Evolutionary conservation across 2,888 invertebrate genomes (phyloP).

Genomic region (Lagria hirta): DNA sequence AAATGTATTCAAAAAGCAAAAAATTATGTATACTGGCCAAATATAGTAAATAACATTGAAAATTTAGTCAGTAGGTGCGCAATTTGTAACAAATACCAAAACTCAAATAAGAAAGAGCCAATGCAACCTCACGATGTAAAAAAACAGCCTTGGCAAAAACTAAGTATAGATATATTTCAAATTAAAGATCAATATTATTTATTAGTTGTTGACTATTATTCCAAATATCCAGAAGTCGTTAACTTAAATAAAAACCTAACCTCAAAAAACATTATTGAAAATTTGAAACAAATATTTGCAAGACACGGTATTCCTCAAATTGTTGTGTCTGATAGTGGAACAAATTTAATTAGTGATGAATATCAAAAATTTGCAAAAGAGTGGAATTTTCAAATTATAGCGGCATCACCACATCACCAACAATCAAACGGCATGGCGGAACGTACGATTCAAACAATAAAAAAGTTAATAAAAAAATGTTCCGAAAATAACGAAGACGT

Average conservation of each 20-base stretch:
- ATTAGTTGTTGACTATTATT: constrained; percentile 35
- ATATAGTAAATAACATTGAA: constrained; percentile 30
- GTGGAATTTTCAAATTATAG: constrained; percentile 15
- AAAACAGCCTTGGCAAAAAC: constrained; percentile 31
- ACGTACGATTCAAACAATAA: constrained; percentile 18
- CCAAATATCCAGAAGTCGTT: constrained; percentile 34
- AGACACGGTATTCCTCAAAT: constrained; percentile 11
- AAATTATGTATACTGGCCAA: constrained; percentile 34
- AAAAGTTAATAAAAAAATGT: constrained; percentile 17
- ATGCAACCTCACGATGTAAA: constrained; percentile 28
- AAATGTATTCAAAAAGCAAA: constrained; percentile 30
- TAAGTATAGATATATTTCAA: constrained; percentile 35
- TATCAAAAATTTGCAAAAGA: constrained; percentile 12
- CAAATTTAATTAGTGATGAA: constrained; percentile 13
- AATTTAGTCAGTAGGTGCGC: constrained; percentile 31
- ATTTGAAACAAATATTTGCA: constrained; percentile 32
- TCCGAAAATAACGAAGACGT: constrained; percentile 11
- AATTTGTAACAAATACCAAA: constrained; percentile 30
- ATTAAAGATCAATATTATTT: constrained; percentile 29
- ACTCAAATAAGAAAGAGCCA: constrained; percentile 29
- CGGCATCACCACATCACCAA: constrained; percentile 14
- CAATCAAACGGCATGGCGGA: constrained; percentile 17
- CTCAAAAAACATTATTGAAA: constrained; percentile 25
- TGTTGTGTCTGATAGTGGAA: constrained; percentile 10
- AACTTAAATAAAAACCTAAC: constrained; percentile 26